Conservation (phyloP, 2,888 invertebrate species). For the Calameuta idolon region DNA sequence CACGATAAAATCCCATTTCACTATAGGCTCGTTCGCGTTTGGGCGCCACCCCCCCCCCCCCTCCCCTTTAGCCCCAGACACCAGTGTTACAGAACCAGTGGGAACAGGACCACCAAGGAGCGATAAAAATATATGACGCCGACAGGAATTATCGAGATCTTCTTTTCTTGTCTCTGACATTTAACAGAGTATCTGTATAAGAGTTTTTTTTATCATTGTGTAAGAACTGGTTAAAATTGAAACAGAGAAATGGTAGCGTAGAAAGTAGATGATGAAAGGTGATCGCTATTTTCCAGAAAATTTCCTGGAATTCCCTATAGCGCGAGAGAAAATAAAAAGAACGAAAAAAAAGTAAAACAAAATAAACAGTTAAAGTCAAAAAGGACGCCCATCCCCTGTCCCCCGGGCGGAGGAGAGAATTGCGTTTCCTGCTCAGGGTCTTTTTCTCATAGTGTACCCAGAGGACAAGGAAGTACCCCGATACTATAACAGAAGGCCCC, state of each 20-base stretch:
- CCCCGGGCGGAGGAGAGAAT: background rate
- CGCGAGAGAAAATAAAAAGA: background rate
- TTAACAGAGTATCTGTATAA: background rate
- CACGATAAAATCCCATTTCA: conserved; percentile 17
- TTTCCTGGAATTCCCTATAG: background rate
- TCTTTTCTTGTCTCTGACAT: background rate
- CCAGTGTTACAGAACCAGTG: background rate
- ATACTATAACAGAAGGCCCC: background rate
- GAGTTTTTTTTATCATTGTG: background rate
- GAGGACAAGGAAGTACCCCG: background rate
- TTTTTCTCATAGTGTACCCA: background rate
- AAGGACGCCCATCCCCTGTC: background rate
- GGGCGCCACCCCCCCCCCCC: background rate
- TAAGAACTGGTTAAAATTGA: background rate
- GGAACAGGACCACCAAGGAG: background rate
- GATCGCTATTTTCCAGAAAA: background rate
- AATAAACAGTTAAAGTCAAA: background rate
- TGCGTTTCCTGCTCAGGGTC: background rate
- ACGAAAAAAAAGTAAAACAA: background rate
- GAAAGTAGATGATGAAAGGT: background rate
- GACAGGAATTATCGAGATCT: background rate
- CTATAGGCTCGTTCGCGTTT: background rate
- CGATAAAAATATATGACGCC: background rate
- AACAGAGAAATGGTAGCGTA: background rate
- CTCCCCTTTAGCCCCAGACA: too few relatives aligned